Evolutionary conservation across 2,113 vertebrate genomes (phyloP).

Genomic region (Coregonus clupeaformis): DNA sequence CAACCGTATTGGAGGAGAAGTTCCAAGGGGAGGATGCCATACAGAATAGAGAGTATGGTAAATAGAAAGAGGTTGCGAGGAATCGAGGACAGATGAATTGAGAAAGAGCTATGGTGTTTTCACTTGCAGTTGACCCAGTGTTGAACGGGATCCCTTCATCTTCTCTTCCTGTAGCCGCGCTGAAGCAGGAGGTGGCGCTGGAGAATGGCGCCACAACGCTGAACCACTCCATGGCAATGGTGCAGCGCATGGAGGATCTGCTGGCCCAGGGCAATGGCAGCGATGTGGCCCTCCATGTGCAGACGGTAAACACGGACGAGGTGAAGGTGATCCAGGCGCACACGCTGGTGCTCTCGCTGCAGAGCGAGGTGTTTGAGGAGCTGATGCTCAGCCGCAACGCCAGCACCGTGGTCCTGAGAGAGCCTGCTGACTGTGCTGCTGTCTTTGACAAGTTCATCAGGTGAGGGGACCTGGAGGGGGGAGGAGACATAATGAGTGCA

Average conservation of each 20-base stretch:
- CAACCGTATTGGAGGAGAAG: no score
- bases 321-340: slow-evolving; percentile 81
- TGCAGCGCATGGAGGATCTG: slow-evolving; percentile 82
- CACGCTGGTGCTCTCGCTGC: slow-evolving; percentile 80
- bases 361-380: slow-evolving; percentile 78
- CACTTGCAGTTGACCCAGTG: no score
- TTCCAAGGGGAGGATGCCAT: no score
- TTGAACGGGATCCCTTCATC: not conserved
- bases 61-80: no score
- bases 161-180: slow-evolving; percentile 69
- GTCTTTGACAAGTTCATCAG: slow-evolving; percentile 86
- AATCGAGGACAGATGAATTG: no score
- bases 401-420: slow-evolving; percentile 65
- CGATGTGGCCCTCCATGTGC: slow-evolving; percentile 76
- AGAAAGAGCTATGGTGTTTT: no score
- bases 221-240: slow-evolving; percentile 88
- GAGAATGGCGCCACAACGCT: slow-evolving; percentile 78
- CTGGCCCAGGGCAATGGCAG: slow-evolving; percentile 77
- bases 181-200: slow-evolving; percentile 72
- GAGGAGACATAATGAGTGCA: not conserved
- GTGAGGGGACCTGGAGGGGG: slow-evolving; percentile 35
- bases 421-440: slow-evolving; percentile 66
- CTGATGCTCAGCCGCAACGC: slow-evolving; percentile 75
- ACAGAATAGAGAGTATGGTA: no score
- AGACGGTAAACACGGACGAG: slow-evolving; percentile 71